Evolutionary conservation across 2,888 invertebrate genomes (phyloP), one percentile per base, ranked within the genome.

Genomic region (Apamea sordens): DNA sequence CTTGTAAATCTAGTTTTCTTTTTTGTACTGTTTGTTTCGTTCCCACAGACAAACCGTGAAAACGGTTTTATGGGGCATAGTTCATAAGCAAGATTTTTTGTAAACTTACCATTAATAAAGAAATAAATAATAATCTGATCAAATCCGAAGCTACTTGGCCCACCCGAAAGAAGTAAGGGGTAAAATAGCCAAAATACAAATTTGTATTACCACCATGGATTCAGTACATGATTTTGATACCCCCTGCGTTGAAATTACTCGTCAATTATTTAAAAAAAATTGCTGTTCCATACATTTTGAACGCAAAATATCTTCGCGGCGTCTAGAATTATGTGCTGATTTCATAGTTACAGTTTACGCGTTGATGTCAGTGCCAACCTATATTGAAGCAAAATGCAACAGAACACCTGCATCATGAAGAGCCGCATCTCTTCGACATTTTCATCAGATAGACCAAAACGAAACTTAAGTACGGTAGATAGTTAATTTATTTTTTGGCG

Each of bases 401-500:
- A 2, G 8, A 0, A 6, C 10, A 4, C 18, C 32, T 32, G 47
- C 13, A n/a, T 13, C 10, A 18, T 36, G 1, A 50, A 74, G 13
- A n/a, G 5, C 8, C 15, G 41, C 41, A 53, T 32, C 13, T 24
- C 13, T n/a, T 32, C 11, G 21, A 53, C 24, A 75, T 53, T 63
- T 75, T 18, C 3, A 18, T 32, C 2, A 53, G 11, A 63, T 21
- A 74, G 0, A 8, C 59, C 1, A n/a, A 32, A 75, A 61, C 8
- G n/a, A 32, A 44, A 53, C 50, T 6, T 2, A 11, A n/a, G 1
- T 56, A n/a, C n/a, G n/a, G n/a, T n/a, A n/a, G n/a, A n/a, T n/a
- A 18, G 13, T 5, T 24, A 15, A 36, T 41, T 65, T 32, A 79
- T 68, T 41, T 85, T 85, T 71, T 10, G 8, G 32, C 11, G 2